These are phyloP conservation scores for Marisa cornuarietis DNA, from an alignment of 1,140 invertebrate species.

Conservation along the genomic window DNA sequence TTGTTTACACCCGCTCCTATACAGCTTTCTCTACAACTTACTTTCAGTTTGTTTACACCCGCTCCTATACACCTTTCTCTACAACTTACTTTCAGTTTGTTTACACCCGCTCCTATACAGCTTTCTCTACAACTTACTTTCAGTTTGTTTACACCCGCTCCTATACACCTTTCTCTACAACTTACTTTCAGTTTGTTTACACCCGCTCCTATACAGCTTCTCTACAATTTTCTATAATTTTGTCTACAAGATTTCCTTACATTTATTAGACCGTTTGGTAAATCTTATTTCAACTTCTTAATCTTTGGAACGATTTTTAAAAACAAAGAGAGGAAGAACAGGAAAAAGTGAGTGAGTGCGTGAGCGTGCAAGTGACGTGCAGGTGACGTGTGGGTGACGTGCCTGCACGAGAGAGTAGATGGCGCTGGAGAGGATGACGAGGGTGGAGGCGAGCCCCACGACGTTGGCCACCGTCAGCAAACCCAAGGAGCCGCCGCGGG, in stretches of 20 bases:
- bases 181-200: too few relatives aligned
- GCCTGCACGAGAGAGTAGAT: conserved; percentile 11
- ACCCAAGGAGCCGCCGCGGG: not conserved
- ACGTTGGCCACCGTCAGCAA: not conserved
- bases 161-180: not conserved
- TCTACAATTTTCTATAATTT: too few relatives aligned
- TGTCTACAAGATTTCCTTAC: not conserved
- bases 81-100: too few relatives aligned
- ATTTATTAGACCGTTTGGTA: not conserved
- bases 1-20: too few relatives aligned
- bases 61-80: not conserved
- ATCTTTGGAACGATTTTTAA: too few relatives aligned
- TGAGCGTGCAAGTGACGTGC: not conserved
- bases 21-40: too few relatives aligned
- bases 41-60: too few relatives aligned
- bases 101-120: too few relatives aligned
- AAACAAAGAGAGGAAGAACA: not conserved
- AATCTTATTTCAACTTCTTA: too few relatives aligned
- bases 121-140: too few relatives aligned
- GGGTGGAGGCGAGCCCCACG: not conserved
- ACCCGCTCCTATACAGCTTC: not conserved
- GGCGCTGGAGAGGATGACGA: not conserved
- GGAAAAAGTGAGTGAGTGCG: not conserved
- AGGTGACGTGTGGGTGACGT: not conserved
- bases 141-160: too few relatives aligned